Evolutionary conservation across 2,888 invertebrate genomes (phyloP), one percentile per base, ranked within the genome.

Genomic region (Diaphora mendica): DNA sequence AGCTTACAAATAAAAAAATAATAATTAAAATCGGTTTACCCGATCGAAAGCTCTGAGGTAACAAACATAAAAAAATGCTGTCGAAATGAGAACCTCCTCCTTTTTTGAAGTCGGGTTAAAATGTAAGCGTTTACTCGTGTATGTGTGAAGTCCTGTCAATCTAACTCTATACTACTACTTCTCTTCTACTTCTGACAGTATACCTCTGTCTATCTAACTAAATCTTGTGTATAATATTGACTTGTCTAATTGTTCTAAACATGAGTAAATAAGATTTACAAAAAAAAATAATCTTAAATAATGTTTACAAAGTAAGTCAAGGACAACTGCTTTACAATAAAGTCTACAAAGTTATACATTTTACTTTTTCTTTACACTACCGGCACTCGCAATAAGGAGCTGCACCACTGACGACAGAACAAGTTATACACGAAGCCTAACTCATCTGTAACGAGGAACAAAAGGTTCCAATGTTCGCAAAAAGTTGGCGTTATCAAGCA

Each of bases 401-500:
- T 48, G 15, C 20, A 48, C 23, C 23, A 23, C 15, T 8, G 33
- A 15, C 51, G 2, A 51, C 15, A 15, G 48, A 35, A 17, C 33
- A 51, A 35, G 26, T 23, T 35, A n/a, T 1, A 4, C 44, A 67
- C 71, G 78, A 83, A 78, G 76, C 74, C 77, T 71, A 73, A 84
- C 80, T 82, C 77, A 79, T 79, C 77, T 74, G 23, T 42, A 15
- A 30, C 23, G 20, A 30, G 35, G 73, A 77, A 83, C 83, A 78
- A 85, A 79, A 74, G 77, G 15, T 66, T 39, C 51, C 76, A 70
- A 72, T 84, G 74, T 74, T 77, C 75, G 62, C 80, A 82, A 79
- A 80, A 82, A 77, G 68, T 71, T 69, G 65, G 79, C 78, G 82
- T 79, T 81, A 84, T 83, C 79, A 69, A 78, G 80, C 82, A 85